phyloP scores from a whole-genome alignment of 2,797 vertebrate species.

The Alectoris magna region DNA sequence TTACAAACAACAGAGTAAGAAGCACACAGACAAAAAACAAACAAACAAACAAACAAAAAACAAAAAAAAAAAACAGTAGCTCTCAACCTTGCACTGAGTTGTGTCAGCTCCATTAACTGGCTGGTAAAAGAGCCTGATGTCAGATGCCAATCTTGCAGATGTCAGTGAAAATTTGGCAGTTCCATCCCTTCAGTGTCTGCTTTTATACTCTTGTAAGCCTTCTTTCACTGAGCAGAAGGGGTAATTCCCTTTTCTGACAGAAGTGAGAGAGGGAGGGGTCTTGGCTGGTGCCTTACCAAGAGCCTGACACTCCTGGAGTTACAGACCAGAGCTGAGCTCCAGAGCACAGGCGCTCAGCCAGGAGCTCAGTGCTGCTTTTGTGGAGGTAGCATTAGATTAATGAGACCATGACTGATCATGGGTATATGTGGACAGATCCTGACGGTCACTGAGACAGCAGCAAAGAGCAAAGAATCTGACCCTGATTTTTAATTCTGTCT shows the following conservation, averaged over 20 bases:
- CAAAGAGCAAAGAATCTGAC: neutral
- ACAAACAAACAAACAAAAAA: neutral
- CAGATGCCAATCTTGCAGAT: neutral
- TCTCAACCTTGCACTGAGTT: neutral
- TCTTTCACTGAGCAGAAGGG: no score
- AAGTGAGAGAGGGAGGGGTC: neutral
- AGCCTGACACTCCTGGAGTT: neutral
- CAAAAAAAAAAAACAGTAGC: neutral
- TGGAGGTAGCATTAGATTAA: neutral
- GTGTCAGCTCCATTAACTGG: neutral
- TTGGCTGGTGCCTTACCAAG: neutral
- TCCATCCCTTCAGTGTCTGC: neutral
- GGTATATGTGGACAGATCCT: neutral
- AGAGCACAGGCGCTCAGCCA: neutral
- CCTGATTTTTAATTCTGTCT: neutral
- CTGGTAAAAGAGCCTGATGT: neutral
- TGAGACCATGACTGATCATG: neutral
- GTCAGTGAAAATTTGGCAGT: neutral
- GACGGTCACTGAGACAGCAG: neutral
- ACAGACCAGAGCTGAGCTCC: neutral
- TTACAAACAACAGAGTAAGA: neutral
- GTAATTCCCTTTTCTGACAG: neutral
- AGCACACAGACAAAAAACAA: neutral
- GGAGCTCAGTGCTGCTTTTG: neutral
- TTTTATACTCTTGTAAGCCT: neutral